These are phyloP conservation scores for Xylocampa areola DNA, from an alignment of 2,888 invertebrate species.

Conservation along the genomic window DNA sequence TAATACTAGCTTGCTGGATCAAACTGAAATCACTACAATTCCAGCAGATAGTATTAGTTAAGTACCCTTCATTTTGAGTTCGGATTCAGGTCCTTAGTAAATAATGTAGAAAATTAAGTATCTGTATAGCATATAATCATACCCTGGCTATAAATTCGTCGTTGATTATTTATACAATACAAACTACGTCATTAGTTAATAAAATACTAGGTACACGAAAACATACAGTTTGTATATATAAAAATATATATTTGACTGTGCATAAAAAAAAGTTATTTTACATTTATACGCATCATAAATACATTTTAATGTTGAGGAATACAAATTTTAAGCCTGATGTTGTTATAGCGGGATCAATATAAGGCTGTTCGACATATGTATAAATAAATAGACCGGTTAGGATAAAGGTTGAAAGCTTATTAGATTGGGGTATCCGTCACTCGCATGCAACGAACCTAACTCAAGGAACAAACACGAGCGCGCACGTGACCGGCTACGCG, in stretches of 20 bases:
- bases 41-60: no score
- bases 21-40: no score
- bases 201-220: constrained; percentile 31
- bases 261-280: constrained; percentile 13
- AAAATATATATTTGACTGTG: constrained; percentile 42
- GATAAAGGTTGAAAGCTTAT: constrained; percentile 29
- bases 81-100: background rate
- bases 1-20: no score
- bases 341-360: constrained; percentile 32
- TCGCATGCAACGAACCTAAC: constrained; percentile 87
- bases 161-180: constrained; percentile 4
- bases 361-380: constrained; percentile 38
- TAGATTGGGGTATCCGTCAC: constrained; percentile 48
- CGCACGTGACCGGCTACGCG: constrained; percentile 71
- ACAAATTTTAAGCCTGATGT: constrained; percentile 42
- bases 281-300: constrained; percentile 19
- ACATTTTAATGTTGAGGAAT: constrained; percentile 15
- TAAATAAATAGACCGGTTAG: constrained; percentile 18
- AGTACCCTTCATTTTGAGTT: no score
- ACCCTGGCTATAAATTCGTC: background rate
- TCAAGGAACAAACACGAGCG: constrained; percentile 82
- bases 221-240: constrained; percentile 32
- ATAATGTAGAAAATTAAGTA: constrained; percentile 1
- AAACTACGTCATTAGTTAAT: constrained; percentile 8
- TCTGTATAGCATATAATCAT: constrained; percentile 18